Conservation (phyloP, 2,888 invertebrate genomes). For the Volucella bombylans region DNA sequence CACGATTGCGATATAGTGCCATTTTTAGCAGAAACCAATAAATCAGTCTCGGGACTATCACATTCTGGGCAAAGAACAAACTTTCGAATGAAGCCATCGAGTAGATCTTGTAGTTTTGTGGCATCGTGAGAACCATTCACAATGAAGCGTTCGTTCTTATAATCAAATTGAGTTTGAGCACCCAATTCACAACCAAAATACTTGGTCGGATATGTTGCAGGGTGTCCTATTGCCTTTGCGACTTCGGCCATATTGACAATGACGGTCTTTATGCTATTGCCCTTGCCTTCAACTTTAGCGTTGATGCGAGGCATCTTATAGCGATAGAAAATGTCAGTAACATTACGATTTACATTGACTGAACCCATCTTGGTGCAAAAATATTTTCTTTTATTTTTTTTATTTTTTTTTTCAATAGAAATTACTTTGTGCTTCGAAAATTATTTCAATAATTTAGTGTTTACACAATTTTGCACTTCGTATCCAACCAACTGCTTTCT, state of each 20-base stretch:
- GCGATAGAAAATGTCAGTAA: conserved; percentile 99
- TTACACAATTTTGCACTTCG: conserved; percentile 5
- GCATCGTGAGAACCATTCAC: conserved; percentile 99
- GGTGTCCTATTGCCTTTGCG: conserved; percentile 97
- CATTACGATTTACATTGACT: conserved; percentile 98
- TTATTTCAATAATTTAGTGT: no score
- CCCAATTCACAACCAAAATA: conserved; percentile 99
- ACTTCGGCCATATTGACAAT: conserved; percentile 99
- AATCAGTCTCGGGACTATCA: conserved; percentile 99
- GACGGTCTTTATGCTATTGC: conserved; percentile 99
- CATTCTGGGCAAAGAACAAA: conserved; percentile 96
- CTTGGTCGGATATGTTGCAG: conserved; percentile 92
- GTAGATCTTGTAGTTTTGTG: conserved; percentile 95
- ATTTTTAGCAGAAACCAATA: conserved; percentile 93
- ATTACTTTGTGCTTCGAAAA: conserved; percentile 46
- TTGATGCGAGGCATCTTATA: conserved; percentile 99
- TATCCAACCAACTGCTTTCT: conserved; percentile 8
- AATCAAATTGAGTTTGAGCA: conserved; percentile 99
- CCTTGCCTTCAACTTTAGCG: conserved; percentile 99
- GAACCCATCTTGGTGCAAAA: conserved; percentile 87
- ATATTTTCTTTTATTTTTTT: conserved; percentile 38
- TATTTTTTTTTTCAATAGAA: conserved; percentile 15
- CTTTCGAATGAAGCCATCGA: conserved; percentile 95
- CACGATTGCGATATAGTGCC: conserved; percentile 96
- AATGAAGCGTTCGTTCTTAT: conserved; percentile 98